Evolutionary conservation across 2,797 vertebrate species (phyloP), one percentile per base, ranked within the genome.

Genomic region (Avahi laniger): DNA sequence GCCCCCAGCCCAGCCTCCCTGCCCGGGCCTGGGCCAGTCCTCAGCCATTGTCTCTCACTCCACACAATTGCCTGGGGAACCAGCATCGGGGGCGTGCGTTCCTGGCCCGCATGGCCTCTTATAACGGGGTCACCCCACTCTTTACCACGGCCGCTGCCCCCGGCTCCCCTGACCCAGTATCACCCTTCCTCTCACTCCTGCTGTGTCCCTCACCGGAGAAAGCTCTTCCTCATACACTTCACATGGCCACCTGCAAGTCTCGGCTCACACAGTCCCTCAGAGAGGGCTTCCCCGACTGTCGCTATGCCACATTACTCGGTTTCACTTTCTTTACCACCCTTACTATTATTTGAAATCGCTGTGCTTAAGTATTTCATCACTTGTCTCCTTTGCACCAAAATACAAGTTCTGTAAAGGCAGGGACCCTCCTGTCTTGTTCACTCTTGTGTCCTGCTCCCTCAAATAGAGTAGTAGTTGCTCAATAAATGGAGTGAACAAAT

Each of bases 41-140:
- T 61, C 3, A 14, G 43, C 24, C 67, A 57, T 43, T 17, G 5
- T 33, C 54, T 46, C 13, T 65, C 15, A n/a, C 17, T n/a, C 63
- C 63, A 65, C 24, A 30, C 30, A 54, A 14, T 8, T 1, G 4
- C 33, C 12, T 43, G 5, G 72, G 57, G 26, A 59, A 26, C 14
- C 5, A 0, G 54, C 3, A 6, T 46, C 1, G 0, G 52, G 10
- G 81, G 30, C 52, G 48, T 13, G 28, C 7, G 43, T 57, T n/a
- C 41, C 13, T 57, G 63, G 43, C 7, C 24, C 1, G 2, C 1
- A 13, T 35, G 52, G 43, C 72, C 88, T 94, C 79, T 76, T 52
- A 9, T 2, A 69, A 79, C 2, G 50, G 61, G 22, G 13, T 35
- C 75, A 41, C 24, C 82, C 30, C 5, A 11, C 4, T 57, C 59